Evolutionary conservation across 2,888 invertebrate genomes (phyloP), one percentile per base, ranked within the genome.

Genomic region (Papilio demoleus): DNA sequence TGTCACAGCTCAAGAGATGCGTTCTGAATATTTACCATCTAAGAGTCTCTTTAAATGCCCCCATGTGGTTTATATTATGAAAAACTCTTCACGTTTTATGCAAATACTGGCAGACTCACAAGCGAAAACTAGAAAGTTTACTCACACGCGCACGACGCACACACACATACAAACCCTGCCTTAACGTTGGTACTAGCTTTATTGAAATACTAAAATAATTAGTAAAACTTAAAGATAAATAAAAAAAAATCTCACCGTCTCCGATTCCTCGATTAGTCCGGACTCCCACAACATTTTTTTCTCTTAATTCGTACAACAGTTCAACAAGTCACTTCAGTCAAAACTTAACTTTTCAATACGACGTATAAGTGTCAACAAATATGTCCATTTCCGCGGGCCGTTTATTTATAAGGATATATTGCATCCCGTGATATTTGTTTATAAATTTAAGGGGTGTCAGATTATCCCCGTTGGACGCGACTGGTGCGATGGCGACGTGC

Each of bases 101-200:
- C 88, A 89, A 92, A 92, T 92, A 87, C 82, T 81, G 76, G 77
- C 82, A 85, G 82, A n/a, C 87, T 80, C 79, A 42, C 86, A 85
- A 89, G 91, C 91, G 92, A 91, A 92, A 91, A 92, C 92, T 92
- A 92, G 92, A 92, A 92, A 92, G 92, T 92, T 80, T 83, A 85
- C 88, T 63, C 88, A 85, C 90, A 85, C 90, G 79, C 77, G 79
- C 75, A 70, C 78, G 68, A 27, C 70, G 64, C 76, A 72, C 75
- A 69, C 81, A 76, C 78, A 78, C 76, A 78, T 77, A 77, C 74
- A 66, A 17, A 34, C 17, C 27, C 11, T 22, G 27, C 40, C 12
- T 27, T 22, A 34, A 19, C 17, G 65, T 40, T 42, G 42, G 19
- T 65, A 65, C 31, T 61, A 34, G 34, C 69, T 71, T 70, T 63